These are phyloP conservation scores for Polydrusus tereticollis DNA, from an alignment of 2,888 invertebrate genomes.

Conservation along the genomic window DNA sequence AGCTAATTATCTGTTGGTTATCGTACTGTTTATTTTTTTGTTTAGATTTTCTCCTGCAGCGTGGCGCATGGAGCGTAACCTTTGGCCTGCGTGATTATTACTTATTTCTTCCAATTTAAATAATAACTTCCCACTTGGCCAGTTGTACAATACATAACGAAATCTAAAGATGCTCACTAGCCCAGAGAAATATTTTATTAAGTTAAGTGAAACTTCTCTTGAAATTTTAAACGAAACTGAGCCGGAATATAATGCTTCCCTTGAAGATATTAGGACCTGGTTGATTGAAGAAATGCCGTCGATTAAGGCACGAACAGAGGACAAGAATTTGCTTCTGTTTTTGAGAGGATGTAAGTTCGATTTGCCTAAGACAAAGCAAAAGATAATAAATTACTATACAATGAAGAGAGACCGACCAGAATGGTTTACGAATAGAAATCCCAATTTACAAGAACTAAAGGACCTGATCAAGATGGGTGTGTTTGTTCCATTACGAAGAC, in stretches of 20 bases:
- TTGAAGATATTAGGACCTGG: slow-evolving; percentile 65
- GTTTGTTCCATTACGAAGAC: slow-evolving; percentile 71
- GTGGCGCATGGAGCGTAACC: neutral
- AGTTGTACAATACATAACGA: neutral
- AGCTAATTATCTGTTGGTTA: neutral
- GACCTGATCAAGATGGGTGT: slow-evolving; percentile 72
- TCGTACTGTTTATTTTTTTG: neutral
- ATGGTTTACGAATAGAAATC: slow-evolving; percentile 75
- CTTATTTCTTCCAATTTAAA: neutral
- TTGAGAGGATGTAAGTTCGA: slow-evolving; percentile 75
- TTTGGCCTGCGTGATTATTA: neutral
- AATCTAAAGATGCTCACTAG: neutral
- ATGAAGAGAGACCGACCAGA: slow-evolving; percentile 71
- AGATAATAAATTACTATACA: slow-evolving; percentile 71
- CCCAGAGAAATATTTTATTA: neutral
- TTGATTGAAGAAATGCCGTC: slow-evolving; percentile 64
- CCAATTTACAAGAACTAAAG: slow-evolving; percentile 70
- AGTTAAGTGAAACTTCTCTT: slow-evolving; percentile 56
- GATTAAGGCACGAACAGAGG: slow-evolving; percentile 67
- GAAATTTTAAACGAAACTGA: slow-evolving; percentile 62
- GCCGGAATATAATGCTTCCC: slow-evolving; percentile 29
- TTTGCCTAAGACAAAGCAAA: slow-evolving; percentile 71
- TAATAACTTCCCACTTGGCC: no score
- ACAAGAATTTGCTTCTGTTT: slow-evolving; percentile 71
- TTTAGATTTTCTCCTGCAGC: neutral